A percentile compares a stretch with the other conserved stretches of the same genome.
These are phyloP conservation scores for Centroberyx gerrardi DNA, from an alignment of 2,797 vertebrate species.

Conservation along the genomic window DNA sequence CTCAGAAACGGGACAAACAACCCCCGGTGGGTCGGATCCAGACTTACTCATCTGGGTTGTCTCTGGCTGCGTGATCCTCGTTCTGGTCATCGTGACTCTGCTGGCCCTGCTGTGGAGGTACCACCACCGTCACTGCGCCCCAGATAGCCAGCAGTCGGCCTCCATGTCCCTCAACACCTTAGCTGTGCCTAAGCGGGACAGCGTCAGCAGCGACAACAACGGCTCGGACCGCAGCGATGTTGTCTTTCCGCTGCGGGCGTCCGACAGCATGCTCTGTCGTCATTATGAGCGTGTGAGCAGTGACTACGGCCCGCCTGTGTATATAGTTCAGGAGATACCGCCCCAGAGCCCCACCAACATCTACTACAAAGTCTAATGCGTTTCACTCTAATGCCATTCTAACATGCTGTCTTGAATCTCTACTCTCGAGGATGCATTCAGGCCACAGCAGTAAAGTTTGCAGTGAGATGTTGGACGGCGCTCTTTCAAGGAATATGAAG, in stretches of 20 bases:
- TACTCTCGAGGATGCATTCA: not conserved
- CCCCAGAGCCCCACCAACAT: constrained; percentile 97
- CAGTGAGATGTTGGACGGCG: too few species aligned
- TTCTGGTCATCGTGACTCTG: constrained; percentile 87
- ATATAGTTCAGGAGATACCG: constrained; percentile 98
- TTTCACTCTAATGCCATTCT: constrained; percentile 12
- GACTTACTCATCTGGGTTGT: constrained; percentile 92
- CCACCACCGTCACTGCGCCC: constrained; percentile 86
- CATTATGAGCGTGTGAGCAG: constrained; percentile 97
- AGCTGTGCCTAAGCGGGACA: constrained; percentile 91
- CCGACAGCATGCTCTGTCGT: constrained; percentile 95
- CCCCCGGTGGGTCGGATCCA: constrained; percentile 84
- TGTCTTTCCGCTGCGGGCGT: constrained; percentile 93
- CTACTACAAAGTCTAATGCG: constrained; percentile 91
- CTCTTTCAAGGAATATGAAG: not conserved
- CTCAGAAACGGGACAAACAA: constrained; percentile 78
- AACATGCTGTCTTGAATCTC: constrained; percentile 1
- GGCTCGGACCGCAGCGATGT: constrained; percentile 96
- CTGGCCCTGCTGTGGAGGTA: constrained; percentile 90
- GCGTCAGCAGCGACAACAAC: constrained; percentile 89
- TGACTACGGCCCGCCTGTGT: constrained; percentile 97
- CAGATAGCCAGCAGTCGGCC: constrained; percentile 90
- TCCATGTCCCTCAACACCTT: constrained; percentile 94
- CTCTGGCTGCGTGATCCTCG: constrained; percentile 90
- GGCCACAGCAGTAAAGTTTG: not conserved